Conservation (phyloP, 2,888 invertebrate species). For the Cheilosia soror region DNA sequence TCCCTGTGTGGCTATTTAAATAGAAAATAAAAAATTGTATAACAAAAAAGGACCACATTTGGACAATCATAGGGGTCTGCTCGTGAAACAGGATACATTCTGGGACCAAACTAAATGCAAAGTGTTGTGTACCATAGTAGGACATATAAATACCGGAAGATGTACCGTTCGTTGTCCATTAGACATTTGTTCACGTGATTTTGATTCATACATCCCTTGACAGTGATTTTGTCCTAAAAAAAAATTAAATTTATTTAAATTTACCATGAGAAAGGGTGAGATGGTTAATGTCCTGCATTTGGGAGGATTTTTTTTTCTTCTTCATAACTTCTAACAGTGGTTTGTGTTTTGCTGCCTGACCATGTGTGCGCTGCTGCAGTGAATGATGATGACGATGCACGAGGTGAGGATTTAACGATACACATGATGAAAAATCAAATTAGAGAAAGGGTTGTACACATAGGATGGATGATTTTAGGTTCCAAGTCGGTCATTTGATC, state of each 20-base stretch:
- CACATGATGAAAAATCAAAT: slow-evolving; percentile 40
- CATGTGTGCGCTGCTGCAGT: slow-evolving; percentile 11
- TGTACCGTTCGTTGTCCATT: slow-evolving; percentile 71
- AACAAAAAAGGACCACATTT: slow-evolving; percentile 38
- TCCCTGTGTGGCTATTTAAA: slow-evolving; percentile 56
- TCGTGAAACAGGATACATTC: slow-evolving; percentile 59
- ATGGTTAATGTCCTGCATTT: slow-evolving; percentile 45
- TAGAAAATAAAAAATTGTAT: not conserved
- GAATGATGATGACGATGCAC: slow-evolving; percentile 2
- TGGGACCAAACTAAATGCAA: not conserved
- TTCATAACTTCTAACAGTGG: not conserved
- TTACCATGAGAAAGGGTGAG: slow-evolving; percentile 34
- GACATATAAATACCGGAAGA: slow-evolving; percentile 53
- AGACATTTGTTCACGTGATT: slow-evolving; percentile 59
- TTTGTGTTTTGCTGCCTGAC: not conserved
- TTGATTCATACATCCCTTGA: slow-evolving; percentile 66
- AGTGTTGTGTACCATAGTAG: slow-evolving; percentile 12
- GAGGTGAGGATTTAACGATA: slow-evolving; percentile 9
- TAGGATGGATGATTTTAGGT: slow-evolving; percentile 40
- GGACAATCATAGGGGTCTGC: slow-evolving; percentile 33
- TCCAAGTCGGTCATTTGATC: slow-evolving; percentile 63
- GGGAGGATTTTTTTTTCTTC: slow-evolving; percentile 10
- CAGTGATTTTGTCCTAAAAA: slow-evolving; percentile 33
- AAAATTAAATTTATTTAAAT: slow-evolving; percentile 57
- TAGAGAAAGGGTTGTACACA: slow-evolving; percentile 19